Evolutionary conservation across 2,888 invertebrate species (phyloP), one percentile per base, ranked within the genome.

Genomic region (Neocrepidodera transversa): DNA sequence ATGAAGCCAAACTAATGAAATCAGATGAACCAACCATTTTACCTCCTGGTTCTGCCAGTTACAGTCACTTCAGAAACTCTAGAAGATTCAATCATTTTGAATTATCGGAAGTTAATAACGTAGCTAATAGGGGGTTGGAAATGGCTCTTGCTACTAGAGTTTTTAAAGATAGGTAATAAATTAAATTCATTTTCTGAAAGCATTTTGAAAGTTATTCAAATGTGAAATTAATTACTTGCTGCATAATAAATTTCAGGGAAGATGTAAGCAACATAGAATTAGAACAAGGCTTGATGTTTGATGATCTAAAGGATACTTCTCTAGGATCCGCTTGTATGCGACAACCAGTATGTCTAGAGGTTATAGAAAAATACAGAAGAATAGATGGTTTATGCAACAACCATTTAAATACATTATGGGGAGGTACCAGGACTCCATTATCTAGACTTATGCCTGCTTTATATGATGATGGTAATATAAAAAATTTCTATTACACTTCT

Each of bases 381-480:
- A 79, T 89, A 14, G 91, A 92, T 72, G 95, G 95, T 0, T 86
- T 88, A 8, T 96, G 95, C 76, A 95, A 94, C 78, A 95, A 94
- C 78, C 77, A 84, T 1, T 77, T 82, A 4, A 79, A 85, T 59
- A 83, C 89, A 0, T 82, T 84, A 10, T 91, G 91, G 90, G 95
- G 95, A 2, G 83, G 86, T 13, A 82, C 85, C 6, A 80, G 85
- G 47, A 85, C 87, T 14, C 85, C 86, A 1, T 88, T 84, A 74
- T 84, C 87, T 63, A 83, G 89, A 62, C 76, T 90, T 0, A 74
- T 90, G 17, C 87, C 88, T 1, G 88, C 90, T 0, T 84, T 84
- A 54, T 88, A 88, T 67, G 83, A 84, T 63, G 88, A 88, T 76
- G 88, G 88, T 79, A 81, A 38, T 17, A 16, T 16, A 10, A 38